A percentile compares a stretch with the other conserved stretches of the same genome.
phyloP scores from a whole-genome alignment of 2,113 vertebrate species.

The Corapipo altera region DNA sequence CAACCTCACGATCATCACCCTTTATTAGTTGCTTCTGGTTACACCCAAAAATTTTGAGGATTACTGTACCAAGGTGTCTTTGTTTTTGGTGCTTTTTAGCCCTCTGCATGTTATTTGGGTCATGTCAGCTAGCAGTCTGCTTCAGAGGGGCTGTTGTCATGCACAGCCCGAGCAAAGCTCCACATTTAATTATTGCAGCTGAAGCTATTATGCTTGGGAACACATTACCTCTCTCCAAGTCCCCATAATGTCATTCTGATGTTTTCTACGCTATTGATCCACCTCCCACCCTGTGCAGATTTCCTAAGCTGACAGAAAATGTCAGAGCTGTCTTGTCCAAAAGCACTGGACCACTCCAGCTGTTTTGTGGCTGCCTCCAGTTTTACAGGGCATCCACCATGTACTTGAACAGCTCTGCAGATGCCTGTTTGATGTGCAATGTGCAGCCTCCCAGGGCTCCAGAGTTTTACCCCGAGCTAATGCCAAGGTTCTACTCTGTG shows the following conservation, averaged over 20 bases:
- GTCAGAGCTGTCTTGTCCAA: not conserved
- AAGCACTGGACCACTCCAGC: not conserved
- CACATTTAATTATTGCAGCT: slow-evolving; percentile 20
- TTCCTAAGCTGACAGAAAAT: not conserved
- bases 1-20: not conserved
- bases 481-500: not conserved
- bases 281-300: not conserved
- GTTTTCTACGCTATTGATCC: not conserved
- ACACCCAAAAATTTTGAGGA: not conserved
- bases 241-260: slow-evolving; percentile 27
- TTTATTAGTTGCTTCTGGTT: not conserved
- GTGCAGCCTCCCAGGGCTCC: not conserved
- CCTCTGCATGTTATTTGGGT: not conserved
- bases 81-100: not conserved
- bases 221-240: not conserved
- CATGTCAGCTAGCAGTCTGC: not conserved
- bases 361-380: not conserved
- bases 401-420: not conserved
- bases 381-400: not conserved
- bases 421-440: slow-evolving; percentile 7
- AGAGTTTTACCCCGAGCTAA: not conserved
- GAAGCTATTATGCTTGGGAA: slow-evolving; percentile 3
- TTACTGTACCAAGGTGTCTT: not conserved
- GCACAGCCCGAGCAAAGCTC: not conserved
- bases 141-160: not conserved